phyloP scores from a whole-genome alignment of 2,113 vertebrate genomes.

The Phainopepla nitens region DNA sequence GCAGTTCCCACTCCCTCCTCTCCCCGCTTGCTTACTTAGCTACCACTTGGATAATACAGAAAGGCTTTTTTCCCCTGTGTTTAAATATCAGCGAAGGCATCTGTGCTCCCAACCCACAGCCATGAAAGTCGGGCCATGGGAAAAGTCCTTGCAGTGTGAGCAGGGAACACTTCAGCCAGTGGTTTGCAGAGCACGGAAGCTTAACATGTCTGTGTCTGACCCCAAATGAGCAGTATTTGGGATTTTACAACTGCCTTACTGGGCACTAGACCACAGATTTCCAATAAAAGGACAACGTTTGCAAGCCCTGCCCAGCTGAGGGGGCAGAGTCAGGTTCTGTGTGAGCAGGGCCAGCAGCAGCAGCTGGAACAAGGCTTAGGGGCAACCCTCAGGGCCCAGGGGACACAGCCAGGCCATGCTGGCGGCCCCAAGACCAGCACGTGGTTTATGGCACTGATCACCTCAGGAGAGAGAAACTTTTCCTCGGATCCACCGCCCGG shows the following conservation, averaged over 20 bases:
- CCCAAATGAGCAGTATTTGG: background rate
- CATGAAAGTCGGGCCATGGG: background rate
- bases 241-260: background rate
- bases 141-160: background rate
- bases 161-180: background rate
- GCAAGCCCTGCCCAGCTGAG: background rate
- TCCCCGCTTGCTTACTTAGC: background rate
- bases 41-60: background rate
- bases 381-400: background rate
- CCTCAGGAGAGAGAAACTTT: no score
- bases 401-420: background rate
- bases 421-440: background rate
- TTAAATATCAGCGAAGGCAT: constrained; percentile 41
- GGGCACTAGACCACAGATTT: background rate
- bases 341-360: fast-evolving
- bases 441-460: fast-evolving
- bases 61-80: constrained; percentile 1
- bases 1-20: constrained; percentile 15
- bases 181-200: background rate
- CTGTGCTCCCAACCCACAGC: constrained; percentile 52
- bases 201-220: background rate
- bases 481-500: background rate
- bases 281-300: fast-evolving
- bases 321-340: fast-evolving
- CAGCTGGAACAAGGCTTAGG: background rate